Conservation (phyloP, 2,797 vertebrate species). For the Acipenser ruthenus region DNA sequence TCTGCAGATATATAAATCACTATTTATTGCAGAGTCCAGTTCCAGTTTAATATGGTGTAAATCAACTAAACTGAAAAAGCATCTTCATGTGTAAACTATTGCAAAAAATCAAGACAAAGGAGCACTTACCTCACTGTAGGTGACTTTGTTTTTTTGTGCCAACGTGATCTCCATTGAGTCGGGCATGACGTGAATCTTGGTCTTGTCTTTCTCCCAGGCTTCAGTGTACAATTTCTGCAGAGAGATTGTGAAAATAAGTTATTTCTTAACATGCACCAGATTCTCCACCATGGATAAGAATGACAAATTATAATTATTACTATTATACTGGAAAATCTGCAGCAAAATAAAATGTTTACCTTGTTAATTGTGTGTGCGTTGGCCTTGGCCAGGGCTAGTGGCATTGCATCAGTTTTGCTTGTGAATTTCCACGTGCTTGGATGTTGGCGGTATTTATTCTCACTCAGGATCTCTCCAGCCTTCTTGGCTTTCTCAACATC, state of each 20-base stretch:
- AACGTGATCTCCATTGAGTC: conserved; percentile 73
- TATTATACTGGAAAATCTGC: too few species aligned
- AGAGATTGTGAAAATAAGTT: background rate
- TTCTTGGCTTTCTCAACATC: conserved; percentile 53
- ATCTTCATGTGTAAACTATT: too few species aligned
- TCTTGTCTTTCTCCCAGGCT: conserved; percentile 76
- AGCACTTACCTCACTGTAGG: conserved; percentile 60
- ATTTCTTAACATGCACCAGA: too few species aligned
- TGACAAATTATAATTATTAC: too few species aligned
- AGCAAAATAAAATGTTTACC: conserved; percentile 31
- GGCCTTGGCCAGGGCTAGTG: conserved; percentile 52
- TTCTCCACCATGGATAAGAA: too few species aligned
- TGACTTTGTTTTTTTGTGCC: conserved; percentile 70
- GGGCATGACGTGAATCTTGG: conserved; percentile 70
- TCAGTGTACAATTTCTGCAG: conserved; percentile 48
- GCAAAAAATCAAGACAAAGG: too few species aligned
- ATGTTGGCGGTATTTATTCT: conserved; percentile 55
- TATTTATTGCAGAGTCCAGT: too few species aligned
- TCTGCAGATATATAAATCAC: conserved; percentile 25
- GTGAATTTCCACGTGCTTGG: conserved; percentile 54
- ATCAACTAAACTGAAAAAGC: too few species aligned
- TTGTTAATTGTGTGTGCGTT: conserved; percentile 61
- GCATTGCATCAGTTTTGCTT: conserved; percentile 53
- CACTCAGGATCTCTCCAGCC: conserved; percentile 54
- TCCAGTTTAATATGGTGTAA: too few species aligned